Conservation (phyloP, 2,113 vertebrate species). For the Ptilonorhynchus violaceus region DNA sequence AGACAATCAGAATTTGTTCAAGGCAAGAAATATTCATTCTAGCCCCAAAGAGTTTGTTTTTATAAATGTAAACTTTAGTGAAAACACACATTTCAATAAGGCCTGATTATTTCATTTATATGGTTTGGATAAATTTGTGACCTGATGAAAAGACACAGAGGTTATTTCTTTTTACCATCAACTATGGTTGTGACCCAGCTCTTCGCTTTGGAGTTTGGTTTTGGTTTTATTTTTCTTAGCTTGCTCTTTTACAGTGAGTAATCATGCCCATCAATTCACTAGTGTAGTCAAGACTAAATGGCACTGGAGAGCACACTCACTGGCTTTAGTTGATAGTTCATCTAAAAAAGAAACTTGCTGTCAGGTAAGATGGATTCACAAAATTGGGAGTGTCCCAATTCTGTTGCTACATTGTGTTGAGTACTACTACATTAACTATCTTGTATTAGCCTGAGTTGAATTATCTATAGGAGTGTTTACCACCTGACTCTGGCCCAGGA, state of each 20-base stretch:
- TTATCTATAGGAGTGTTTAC: neutral
- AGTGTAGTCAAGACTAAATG: neutral
- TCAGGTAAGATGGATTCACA: neutral
- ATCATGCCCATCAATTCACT: neutral
- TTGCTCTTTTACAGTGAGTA: neutral
- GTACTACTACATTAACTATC: neutral
- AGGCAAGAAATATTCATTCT: neutral
- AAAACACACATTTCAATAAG: neutral
- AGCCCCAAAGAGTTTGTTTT: neutral
- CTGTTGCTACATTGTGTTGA: neutral
- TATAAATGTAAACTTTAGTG: neutral
- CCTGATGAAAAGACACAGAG: neutral
- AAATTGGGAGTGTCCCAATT: neutral
- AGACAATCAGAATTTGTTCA: neutral
- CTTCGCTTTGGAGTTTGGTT: neutral
- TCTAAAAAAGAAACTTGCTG: neutral
- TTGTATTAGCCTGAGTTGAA: neutral
- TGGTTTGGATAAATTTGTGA: neutral
- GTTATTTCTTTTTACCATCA: neutral
- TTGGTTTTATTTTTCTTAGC: fast-evolving
- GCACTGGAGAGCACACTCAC: neutral
- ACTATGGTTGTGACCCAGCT: neutral
- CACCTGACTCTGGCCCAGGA: neutral
- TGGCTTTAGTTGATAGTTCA: neutral
- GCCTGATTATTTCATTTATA: neutral